Conservation (phyloP, 2,888 invertebrate genomes). For the Chloroclysta siterata region DNA sequence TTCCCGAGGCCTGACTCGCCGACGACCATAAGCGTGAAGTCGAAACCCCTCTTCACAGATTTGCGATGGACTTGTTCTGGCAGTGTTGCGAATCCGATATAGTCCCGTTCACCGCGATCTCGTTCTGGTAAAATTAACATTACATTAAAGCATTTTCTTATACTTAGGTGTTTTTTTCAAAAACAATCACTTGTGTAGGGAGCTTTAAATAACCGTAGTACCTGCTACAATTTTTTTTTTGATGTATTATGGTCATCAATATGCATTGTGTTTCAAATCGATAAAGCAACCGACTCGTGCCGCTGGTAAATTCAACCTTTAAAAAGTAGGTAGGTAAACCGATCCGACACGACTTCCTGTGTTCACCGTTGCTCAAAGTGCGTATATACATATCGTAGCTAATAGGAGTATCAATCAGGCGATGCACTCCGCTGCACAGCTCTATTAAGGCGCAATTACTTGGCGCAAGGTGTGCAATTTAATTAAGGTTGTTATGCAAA, state of each 20-base stretch:
- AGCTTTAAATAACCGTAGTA: too few species aligned
- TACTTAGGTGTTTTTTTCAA: too few species aligned
- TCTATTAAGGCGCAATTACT: constrained; percentile 32
- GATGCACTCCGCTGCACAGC: constrained; percentile 36
- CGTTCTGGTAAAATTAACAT: constrained; percentile 62
- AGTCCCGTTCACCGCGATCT: constrained; percentile 88
- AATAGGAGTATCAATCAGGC: constrained; percentile 32
- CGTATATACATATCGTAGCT: constrained; percentile 11
- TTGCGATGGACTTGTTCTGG: constrained; percentile 98
- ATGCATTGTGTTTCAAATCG: constrained; percentile 22
- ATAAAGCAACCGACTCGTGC: constrained; percentile 14
- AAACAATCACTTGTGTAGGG: too few species aligned
- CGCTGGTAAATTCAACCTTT: constrained; percentile 29
- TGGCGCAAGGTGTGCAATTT: constrained; percentile 22
- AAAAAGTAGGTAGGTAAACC: constrained; percentile 38
- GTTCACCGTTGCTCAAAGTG: constrained; percentile 34
- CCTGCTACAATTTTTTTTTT: constrained; percentile 1
- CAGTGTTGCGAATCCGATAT: constrained; percentile 97
- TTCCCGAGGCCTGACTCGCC: constrained; percentile 98
- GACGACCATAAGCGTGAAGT: constrained; percentile 98
- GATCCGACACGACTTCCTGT: constrained; percentile 38
- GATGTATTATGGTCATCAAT: constrained; percentile 22
- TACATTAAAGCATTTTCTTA: background rate
- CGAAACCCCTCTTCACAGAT: constrained; percentile 97
- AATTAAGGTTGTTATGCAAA: background rate